Base-by-base conservation (phyloP, 2,113 vertebrate species). In the Globicephala melas region DNA sequence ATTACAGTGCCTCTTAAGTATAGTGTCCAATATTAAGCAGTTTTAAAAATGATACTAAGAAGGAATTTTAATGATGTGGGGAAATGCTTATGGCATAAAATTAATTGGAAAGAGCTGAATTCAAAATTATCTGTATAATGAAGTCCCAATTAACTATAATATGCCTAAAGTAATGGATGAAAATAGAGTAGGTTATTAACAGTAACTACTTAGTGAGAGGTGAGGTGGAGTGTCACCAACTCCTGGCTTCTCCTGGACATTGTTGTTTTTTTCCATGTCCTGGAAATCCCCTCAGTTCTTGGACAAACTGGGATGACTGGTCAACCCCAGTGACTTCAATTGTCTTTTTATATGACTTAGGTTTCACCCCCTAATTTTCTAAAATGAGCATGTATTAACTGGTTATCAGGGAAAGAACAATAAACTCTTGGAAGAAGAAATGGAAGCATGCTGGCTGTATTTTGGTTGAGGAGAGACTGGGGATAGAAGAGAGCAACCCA, bases 81-180 rank as follows among this genome's bases (percentile, higher is more conserved):
- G 8, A 93, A 96, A 91, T 89, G 36, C 1, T 71, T 76, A 44
- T 94, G 50, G 80, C 71, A 93, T 60, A 96, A 96, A 81, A 92
- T 86, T 88, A 96, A 86, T 92, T 92, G 47, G n/a, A 79, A 93
- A 95, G 36, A 90, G 60, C n/a, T 25, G 50, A 96, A 92, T 86
- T 96, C 50, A 95, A 95, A 96, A 77, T 96, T 77, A 55, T 50
- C 33, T 79, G 50, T 88, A 9, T 73, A 73, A 91, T 82, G 89
- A 38, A 77, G 85, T 84, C 21, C 85, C 28, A 94, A 10, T 73
- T 76, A 84, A 50, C 14, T 47, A 36, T 67, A 60, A 63, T 62
- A 86, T 73, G 18, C 36, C 79, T 91, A 63, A 86, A 85, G 47
- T 68, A 79, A 44, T 73, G 41, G 73, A 47, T 93, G 33, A 95